These are phyloP conservation scores for Luperina nickerlii DNA, from an alignment of 2,888 invertebrate species.

Conservation along the genomic window DNA sequence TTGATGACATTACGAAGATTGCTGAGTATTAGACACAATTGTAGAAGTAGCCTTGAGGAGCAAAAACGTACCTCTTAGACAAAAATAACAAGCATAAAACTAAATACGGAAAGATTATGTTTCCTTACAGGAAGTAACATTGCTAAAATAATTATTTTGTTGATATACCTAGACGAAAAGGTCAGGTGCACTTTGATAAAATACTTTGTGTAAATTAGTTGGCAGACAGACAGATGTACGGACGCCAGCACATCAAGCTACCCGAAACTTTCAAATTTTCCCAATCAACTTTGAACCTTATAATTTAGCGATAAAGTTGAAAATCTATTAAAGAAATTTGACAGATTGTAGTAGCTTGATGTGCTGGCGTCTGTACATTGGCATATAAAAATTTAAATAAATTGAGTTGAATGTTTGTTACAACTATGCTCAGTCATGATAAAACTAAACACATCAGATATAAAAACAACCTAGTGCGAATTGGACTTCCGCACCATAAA, in stretches of 20 bases:
- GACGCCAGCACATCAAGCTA: no score
- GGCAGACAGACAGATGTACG: neutral
- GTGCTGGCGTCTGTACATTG: no score
- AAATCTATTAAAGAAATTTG: no score
- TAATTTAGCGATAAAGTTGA: no score
- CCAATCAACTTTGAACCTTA: no score
- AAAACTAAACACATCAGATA: neutral
- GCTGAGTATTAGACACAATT: conserved; percentile 48
- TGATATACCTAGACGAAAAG: conserved; percentile 7
- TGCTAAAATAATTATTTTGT: conserved; percentile 6
- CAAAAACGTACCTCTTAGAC: neutral
- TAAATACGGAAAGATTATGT: neutral
- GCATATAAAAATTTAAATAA: neutral
- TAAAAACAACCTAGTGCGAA: neutral
- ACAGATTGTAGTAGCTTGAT: no score
- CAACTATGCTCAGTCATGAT: neutral
- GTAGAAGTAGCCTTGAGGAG: conserved; percentile 46
- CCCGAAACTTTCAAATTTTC: no score
- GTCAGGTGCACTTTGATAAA: conserved; percentile 22
- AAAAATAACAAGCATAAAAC: conserved; percentile 24
- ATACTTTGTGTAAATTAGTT: neutral
- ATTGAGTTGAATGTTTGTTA: neutral
- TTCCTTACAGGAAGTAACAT: conserved; percentile 35
- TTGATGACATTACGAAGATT: conserved; percentile 51
- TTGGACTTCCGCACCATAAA: neutral